phyloP scores from a whole-genome alignment of 2,888 invertebrate genomes.

The Ennomos erosarius region DNA sequence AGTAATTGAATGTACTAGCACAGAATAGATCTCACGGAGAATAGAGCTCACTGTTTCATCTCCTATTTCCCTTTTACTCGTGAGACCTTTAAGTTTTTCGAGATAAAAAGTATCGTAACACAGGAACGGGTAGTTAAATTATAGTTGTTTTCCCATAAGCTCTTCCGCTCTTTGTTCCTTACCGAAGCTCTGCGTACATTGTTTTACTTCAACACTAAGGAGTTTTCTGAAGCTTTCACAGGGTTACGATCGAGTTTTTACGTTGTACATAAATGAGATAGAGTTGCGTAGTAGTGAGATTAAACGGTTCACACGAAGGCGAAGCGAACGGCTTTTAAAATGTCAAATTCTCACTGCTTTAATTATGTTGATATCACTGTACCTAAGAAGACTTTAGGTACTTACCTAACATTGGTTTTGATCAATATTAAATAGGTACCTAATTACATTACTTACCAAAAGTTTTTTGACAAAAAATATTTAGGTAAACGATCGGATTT shows the following conservation, averaged over 20 bases:
- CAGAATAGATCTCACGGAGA: no score
- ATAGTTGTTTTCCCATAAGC: slow-evolving; percentile 16
- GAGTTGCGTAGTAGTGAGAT: slow-evolving; percentile 3
- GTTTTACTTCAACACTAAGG: slow-evolving; percentile 21
- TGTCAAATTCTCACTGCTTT: slow-evolving; percentile 48
- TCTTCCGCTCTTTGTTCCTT: slow-evolving; percentile 29
- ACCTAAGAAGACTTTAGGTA: no score
- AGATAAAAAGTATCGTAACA: slow-evolving; percentile 5
- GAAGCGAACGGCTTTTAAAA: slow-evolving; percentile 38
- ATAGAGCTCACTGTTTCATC: no score
- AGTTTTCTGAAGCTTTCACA: slow-evolving; percentile 13
- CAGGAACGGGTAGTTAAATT: slow-evolving; percentile 20
- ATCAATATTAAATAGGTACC: no score
- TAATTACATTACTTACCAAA: no score
- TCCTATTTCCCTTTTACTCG: no score
- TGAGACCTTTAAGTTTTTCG: no score
- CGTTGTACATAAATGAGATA: slow-evolving; percentile 12
- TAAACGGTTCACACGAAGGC: slow-evolving; percentile 44
- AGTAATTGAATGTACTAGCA: background rate
- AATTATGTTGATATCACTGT: no score
- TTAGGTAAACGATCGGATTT: no score
- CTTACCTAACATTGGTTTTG: no score
- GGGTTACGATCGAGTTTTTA: slow-evolving; percentile 13
- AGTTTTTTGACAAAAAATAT: no score
- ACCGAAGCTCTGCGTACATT: slow-evolving; percentile 23